Base-by-base conservation (phyloP, 92 coral and sea anemone genomes). In the Phenganax marumi region DNA sequence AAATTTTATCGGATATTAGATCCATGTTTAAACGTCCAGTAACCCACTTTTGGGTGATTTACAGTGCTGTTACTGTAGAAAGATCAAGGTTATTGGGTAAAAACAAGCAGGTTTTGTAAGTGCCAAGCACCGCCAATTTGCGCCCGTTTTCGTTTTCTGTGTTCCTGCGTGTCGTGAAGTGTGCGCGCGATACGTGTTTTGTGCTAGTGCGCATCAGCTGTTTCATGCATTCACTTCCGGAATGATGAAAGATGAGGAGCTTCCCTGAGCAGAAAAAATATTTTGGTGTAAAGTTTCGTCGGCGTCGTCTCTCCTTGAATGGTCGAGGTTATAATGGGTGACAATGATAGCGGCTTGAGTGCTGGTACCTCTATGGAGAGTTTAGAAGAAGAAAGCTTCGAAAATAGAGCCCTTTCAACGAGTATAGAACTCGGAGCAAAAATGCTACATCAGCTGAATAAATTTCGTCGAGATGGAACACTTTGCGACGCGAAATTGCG, bases 401-500 rank as follows among this genome's bases (percentile, higher is more conserved):
- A 54, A 26, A 58, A 62, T 17, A 62, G 46, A 8, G 83, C 24
- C 43, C 49, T 14, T 25, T 66, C 52, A 8, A 63, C 73, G 9
- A 22, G 58, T 49, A 16, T 49, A 61, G n/a, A 43, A 13, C 68
- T 61, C 19, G 73, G 83, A 7, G 49, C 17, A 13, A 78, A 78
- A 78, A 62, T 62, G 83, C 73, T 78, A 57, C 60, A 78, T 78
- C 83, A 78, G 83, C 73, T 96, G 91, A 86, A 91, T 65, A 89
- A 86, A 22, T 96, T 92, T 70, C 88, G 99, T 60, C 87, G 86
- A 66, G 90, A 90, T 68, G 96, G 81, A 23, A 81, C 91, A 53
- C 64, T 96, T 26, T 92, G 97, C 75, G 97, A 96, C 73, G 90
- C 92, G 22, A 81, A 77, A 70, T 86, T 96, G 21, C 58, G 88